Base-by-base conservation (phyloP, 2,888 invertebrate genomes). In the Salpingus planirostris region DNA sequence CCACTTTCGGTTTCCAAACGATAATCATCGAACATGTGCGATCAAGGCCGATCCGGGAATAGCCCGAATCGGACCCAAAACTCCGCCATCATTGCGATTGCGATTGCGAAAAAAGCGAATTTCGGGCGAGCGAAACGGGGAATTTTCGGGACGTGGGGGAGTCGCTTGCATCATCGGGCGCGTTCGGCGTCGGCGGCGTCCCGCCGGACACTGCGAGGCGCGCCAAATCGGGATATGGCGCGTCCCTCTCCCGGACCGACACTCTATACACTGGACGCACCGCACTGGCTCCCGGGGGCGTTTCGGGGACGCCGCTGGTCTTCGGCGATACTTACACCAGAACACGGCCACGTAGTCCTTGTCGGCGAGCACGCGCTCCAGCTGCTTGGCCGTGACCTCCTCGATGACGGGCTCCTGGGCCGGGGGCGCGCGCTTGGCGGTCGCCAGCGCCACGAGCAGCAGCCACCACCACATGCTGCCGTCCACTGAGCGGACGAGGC, bases 331-430 rank as follows among this genome's bases (percentile, higher is more conserved):
- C 90, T 90, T 84, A 91, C 90, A 91, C 88, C 90, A 91, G 72
- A 85, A 90, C 69, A 90, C 90, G 65, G 90, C 90, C 66, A 91
- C 88, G 74, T 85, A 89, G 71, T 89, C 89, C 78, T 89, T 88
- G 56, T 88, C 87, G 67, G 80, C 78, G 65, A 91, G 77, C 57
- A 89, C 76, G 65, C 85, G 79, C 65, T 89, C 90, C 71, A 90
- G 78, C 70, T 89, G 87, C 70, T 89, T 90, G 65, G 86, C 80
- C 68, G 85, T 87, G 71, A 90, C 88, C 73, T 90, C 89, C 71
- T 90, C 89, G 73, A 90, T 90, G 70, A 85, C 80, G 65, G 87
- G 65, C 53, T 68, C 67, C 68, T 69, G 60, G 66, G 61, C 49
- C 58, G 60, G 46, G 47, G 61, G 55, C 46, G 60, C 55, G 46